These are phyloP conservation scores for Tipula vernalis DNA, from an alignment of 2,888 invertebrate species.

Conservation along the genomic window DNA sequence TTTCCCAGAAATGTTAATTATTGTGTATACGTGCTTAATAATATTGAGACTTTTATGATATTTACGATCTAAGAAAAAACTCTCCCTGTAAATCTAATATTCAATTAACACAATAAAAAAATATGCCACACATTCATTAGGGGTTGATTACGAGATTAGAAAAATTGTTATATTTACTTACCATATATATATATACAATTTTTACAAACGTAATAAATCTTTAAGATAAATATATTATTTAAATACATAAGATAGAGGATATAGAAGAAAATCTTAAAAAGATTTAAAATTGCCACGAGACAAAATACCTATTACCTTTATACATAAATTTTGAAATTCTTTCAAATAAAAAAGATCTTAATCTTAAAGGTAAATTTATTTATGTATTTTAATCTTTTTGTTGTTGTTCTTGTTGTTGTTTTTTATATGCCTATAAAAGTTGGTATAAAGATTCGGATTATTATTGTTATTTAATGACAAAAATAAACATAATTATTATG, in stretches of 20 bases:
- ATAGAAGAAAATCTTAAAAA: neutral
- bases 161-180: neutral
- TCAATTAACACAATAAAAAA: neutral
- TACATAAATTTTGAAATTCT: neutral
- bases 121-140: neutral
- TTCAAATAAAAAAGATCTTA: neutral
- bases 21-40: neutral
- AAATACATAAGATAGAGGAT: neutral
- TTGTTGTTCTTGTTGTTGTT: neutral
- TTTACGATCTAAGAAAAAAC: neutral
- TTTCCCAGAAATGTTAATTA: neutral
- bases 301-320: neutral
- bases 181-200: neutral
- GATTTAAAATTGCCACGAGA: neutral
- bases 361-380: constrained; percentile 4
- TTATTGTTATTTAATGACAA: neutral
- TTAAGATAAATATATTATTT: neutral
- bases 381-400: neutral
- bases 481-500: neutral
- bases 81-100: neutral
- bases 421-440: neutral
- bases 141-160: neutral
- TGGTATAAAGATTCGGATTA: neutral
- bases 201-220: neutral
- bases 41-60: neutral